A percentile compares a stretch with the other conserved stretches of the same genome.
Conservation (phyloP, 2,113 vertebrate genomes). For the Sinocyclocheilus anshuiensis region DNA sequence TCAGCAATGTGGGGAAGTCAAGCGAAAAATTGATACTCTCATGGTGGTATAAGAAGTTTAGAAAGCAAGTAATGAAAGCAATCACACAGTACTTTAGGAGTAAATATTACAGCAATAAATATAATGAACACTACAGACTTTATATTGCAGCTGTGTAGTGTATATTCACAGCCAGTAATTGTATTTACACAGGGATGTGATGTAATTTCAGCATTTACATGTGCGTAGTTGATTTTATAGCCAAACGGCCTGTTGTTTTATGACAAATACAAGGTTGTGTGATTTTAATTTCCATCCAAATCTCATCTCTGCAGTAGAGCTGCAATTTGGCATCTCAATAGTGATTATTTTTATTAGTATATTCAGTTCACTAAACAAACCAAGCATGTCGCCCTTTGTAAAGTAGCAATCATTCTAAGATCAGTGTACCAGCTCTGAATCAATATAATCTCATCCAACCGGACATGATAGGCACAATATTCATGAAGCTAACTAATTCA, state of each 20-base stretch:
- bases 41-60: neutral
- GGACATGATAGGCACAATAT: conserved; percentile 60
- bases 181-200: conserved; percentile 1
- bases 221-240: neutral
- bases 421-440: conserved; percentile 8
- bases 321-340: neutral
- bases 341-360: neutral
- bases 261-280: neutral
- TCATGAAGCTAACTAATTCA: conserved; percentile 64
- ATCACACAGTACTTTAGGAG: neutral
- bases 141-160: neutral
- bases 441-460: conserved; percentile 34
- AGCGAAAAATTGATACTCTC: neutral
- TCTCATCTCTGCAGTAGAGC: neutral
- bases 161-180: neutral
- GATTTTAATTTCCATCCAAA: conserved; percentile 11
- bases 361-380: neutral
- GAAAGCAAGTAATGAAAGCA: conserved; percentile 2
- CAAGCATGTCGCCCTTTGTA: neutral
- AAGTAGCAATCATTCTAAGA: conserved; percentile 14
- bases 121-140: conserved; percentile 5
- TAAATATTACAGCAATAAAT: neutral
- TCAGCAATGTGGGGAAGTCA: neutral
- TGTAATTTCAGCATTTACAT: conserved; percentile 10
- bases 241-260: neutral